phyloP scores from a whole-genome alignment of 2,888 invertebrate species.

The Diaphora mendica region DNA sequence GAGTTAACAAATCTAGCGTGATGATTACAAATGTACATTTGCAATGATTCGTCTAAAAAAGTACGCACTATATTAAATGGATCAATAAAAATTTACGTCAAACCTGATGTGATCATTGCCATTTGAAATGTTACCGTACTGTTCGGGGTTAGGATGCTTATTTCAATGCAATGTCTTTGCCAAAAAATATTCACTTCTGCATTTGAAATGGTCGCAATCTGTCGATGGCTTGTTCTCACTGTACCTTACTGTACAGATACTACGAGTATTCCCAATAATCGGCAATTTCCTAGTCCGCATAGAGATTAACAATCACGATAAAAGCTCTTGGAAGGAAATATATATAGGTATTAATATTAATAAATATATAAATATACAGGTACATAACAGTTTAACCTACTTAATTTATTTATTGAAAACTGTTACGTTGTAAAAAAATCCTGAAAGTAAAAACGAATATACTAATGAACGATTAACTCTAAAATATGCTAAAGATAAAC shows the following conservation, averaged over 20 bases:
- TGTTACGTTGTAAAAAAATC: no score
- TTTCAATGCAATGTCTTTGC: neutral
- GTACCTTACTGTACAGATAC: neutral
- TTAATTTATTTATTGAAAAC: no score
- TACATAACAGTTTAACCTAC: no score
- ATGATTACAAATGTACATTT: neutral
- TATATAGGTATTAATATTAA: neutral
- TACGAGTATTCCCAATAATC: neutral
- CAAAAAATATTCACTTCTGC: neutral
- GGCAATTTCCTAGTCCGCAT: neutral
- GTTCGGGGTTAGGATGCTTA: neutral
- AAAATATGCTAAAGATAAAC: no score
- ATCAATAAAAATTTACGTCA: neutral
- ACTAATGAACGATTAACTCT: no score
- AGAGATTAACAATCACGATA: neutral
- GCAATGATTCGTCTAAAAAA: neutral
- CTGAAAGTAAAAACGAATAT: no score
- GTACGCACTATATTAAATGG: neutral
- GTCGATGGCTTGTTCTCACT: neutral
- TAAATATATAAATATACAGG: no score
- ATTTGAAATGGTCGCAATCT: neutral
- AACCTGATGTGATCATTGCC: neutral
- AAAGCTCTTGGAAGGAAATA: neutral
- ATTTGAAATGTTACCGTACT: neutral
- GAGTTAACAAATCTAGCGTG: neutral